These are phyloP conservation scores for Lithodes maja DNA, from an alignment of 2,888 invertebrate species.

Conservation along the genomic window DNA sequence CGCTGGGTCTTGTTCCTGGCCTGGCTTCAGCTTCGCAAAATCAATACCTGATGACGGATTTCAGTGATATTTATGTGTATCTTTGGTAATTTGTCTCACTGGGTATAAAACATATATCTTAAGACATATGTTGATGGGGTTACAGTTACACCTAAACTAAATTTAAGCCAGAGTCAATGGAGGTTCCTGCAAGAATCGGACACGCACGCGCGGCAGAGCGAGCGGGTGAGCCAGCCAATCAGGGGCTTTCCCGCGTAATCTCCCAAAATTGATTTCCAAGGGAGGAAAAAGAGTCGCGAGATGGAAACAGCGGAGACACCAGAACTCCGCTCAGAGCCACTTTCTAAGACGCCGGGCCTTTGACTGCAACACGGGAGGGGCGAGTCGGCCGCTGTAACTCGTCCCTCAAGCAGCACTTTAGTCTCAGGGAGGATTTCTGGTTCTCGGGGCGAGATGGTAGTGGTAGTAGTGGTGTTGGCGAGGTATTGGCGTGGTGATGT, in stretches of 20 bases:
- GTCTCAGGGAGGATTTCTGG: conserved; percentile 1
- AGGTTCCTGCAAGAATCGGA: conserved; percentile 10
- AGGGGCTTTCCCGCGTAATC: conserved; percentile 68
- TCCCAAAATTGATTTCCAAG: conserved; percentile 70
- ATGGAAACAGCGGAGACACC: conserved; percentile 60
- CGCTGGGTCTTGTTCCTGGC: neutral
- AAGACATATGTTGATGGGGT: neutral
- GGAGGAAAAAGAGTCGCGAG: conserved; percentile 64
- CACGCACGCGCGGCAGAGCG: conserved; percentile 46
- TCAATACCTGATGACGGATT: neutral
- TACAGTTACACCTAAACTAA: neutral
- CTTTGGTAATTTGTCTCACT: no score
- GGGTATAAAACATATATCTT: no score
- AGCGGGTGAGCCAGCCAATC: conserved; percentile 68
- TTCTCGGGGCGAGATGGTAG: neutral
- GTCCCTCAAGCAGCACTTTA: conserved; percentile 35
- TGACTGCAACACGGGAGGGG: conserved; percentile 44
- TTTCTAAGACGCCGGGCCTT: conserved; percentile 54
- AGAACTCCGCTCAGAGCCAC: conserved; percentile 56
- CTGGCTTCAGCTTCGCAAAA: conserved; percentile 21
- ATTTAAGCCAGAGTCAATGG: conserved; percentile 26
- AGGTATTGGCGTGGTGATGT: neutral
- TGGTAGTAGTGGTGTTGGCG: neutral
- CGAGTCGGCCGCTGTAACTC: conserved; percentile 5
- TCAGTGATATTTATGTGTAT: no score